Conservation (phyloP, 1,140 invertebrate species). For the Leptoteleia sp. region DNA sequence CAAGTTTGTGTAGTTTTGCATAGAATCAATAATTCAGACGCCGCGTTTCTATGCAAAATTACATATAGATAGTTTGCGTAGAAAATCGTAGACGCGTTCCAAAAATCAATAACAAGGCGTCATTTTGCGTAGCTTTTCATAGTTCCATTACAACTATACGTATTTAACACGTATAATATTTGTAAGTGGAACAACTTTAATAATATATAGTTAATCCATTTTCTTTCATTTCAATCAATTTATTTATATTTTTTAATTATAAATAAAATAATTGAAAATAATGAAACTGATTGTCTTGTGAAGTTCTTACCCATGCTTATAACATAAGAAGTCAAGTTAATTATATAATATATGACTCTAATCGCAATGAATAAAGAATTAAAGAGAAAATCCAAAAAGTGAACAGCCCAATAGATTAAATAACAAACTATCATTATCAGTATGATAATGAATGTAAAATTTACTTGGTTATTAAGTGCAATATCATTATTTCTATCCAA, state of each 20-base stretch:
- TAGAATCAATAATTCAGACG: constrained; percentile 66
- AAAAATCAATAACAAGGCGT: constrained; percentile 58
- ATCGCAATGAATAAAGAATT: background rate
- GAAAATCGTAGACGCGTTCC: constrained; percentile 64
- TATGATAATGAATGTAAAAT: background rate
- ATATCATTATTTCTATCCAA: background rate
- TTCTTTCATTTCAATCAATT: background rate
- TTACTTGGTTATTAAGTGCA: constrained; percentile 5
- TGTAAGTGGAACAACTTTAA: background rate
- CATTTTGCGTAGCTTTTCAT: constrained; percentile 58
- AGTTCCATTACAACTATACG: constrained; percentile 16
- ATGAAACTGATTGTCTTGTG: background rate
- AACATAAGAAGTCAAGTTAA: background rate
- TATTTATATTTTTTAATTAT: background rate
- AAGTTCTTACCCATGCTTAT: constrained; percentile 5
- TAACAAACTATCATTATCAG: background rate
- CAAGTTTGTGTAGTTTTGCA: constrained; percentile 57
- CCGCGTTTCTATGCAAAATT: constrained; percentile 62
- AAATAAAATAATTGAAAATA: background rate
- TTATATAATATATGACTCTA: background rate
- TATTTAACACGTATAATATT: background rate
- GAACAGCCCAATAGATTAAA: background rate
- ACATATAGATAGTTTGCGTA: constrained; percentile 64
- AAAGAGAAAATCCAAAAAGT: background rate
- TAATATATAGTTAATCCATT: no score